Percentiles rank a stretch among this genome's conserved stretches.
These are phyloP conservation scores for Brotogeris chrysoptera DNA, from an alignment of 2,797 vertebrate genomes.

Conservation along the genomic window DNA sequence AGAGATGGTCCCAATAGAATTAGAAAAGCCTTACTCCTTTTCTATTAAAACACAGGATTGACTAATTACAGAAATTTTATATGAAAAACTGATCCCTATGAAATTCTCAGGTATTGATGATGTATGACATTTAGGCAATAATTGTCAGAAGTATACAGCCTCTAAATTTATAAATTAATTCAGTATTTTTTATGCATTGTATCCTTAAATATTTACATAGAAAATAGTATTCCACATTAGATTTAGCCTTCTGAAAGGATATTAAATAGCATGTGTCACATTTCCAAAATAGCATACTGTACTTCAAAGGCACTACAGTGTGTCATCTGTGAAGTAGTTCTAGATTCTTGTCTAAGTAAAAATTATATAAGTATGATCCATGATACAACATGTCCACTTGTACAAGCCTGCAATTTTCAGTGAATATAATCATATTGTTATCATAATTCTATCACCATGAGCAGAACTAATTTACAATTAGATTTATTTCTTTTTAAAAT, in stretches of 20 bases:
- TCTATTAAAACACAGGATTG: neutral
- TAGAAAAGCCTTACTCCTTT: neutral
- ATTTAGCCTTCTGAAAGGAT: neutral
- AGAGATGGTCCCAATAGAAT: neutral
- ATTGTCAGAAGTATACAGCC: neutral
- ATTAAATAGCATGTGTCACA: neutral
- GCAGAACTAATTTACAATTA: neutral
- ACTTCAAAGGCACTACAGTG: neutral
- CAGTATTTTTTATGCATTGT: neutral
- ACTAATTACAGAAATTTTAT: neutral
- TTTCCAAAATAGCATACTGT: neutral
- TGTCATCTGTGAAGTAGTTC: neutral
- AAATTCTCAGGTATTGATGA: neutral
- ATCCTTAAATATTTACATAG: neutral
- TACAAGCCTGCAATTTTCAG: neutral
- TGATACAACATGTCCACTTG: neutral
- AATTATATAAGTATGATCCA: neutral
- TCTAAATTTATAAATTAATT: neutral
- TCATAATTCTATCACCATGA: neutral
- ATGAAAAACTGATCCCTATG: neutral
- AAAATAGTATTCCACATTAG: neutral
- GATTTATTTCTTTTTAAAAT: neutral
- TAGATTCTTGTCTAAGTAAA: neutral
- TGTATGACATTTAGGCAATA: neutral
- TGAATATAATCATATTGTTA: neutral